Percentiles rank a stretch among this genome's conserved stretches.
Conservation (phyloP, 1,140 invertebrate genomes). For the Neuroterus valhalla region DNA sequence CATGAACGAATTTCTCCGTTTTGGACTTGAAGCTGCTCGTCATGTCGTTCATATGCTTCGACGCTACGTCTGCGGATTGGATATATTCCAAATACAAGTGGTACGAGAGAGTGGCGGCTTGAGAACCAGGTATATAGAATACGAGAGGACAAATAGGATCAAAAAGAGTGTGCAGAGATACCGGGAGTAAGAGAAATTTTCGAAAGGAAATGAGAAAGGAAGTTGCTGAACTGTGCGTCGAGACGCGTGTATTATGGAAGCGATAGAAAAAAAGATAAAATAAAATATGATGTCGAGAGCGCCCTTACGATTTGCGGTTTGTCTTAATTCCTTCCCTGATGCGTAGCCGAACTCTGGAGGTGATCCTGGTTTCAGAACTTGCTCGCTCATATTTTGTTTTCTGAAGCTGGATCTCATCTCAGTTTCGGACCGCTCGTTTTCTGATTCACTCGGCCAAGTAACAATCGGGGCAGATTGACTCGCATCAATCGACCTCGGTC, state of each 20-base stretch:
- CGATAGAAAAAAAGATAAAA: constrained; percentile 35
- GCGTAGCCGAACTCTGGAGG: constrained; percentile 79
- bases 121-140: constrained; percentile 33
- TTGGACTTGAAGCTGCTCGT: constrained; percentile 82
- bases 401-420: constrained; percentile 62
- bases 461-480: constrained; percentile 43
- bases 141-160: constrained; percentile 35
- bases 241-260: constrained; percentile 23
- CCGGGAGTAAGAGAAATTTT: neutral
- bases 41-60: constrained; percentile 81
- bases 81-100: constrained; percentile 48
- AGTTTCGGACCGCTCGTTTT: constrained; percentile 68
- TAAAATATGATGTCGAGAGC: constrained; percentile 29
- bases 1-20: constrained; percentile 81
- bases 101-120: constrained; percentile 4
- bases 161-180: constrained; percentile 13
- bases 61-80: constrained; percentile 76
- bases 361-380: constrained; percentile 75
- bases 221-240: neutral
- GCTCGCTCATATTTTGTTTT: constrained; percentile 64
- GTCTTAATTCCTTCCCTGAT: constrained; percentile 69
- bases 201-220: constrained; percentile 13
- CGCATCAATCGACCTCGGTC: constrained; percentile 60
- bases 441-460: constrained; percentile 63
- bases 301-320: constrained; percentile 71